phyloP scores from a whole-genome alignment of 2,888 invertebrate species.

The Willowsia nigromaculata region DNA sequence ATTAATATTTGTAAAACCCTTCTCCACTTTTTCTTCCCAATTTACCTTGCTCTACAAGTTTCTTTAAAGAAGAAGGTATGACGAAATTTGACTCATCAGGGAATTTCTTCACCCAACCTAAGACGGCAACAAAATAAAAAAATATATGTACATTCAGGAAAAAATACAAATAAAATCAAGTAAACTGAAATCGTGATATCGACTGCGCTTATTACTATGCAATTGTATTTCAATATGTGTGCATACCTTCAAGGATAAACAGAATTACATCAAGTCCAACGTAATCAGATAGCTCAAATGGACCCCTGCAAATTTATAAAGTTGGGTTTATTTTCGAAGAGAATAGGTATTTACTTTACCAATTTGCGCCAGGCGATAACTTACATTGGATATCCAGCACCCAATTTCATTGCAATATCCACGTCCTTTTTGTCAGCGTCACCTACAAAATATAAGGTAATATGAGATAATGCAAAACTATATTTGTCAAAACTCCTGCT shows the following conservation, averaged over 20 bases:
- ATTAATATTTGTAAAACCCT: constrained; percentile 83
- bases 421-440: constrained; percentile 89
- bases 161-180: not conserved
- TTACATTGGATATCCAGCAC: constrained; percentile 91
- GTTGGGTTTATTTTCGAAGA: too few species aligned
- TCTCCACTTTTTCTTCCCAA: constrained; percentile 83
- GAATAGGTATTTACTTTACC: too few species aligned
- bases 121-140: constrained; percentile 56
- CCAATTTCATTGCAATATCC: constrained; percentile 93
- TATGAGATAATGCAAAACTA: not conserved
- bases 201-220: too few species aligned
- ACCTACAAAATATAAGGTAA: too few species aligned
- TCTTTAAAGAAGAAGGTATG: constrained; percentile 80
- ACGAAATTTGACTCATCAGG: constrained; percentile 81
- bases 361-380: too few species aligned
- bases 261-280: constrained; percentile 90
- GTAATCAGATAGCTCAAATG: constrained; percentile 91
- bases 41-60: constrained; percentile 83
- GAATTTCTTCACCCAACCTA: constrained; percentile 82
- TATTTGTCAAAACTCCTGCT: not conserved
- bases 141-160: not conserved
- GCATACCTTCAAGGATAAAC: constrained; percentile 86
- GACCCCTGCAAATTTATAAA: constrained; percentile 84
- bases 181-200: too few species aligned
- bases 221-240: too few species aligned